These are phyloP conservation scores for Percopsis transmontana DNA, from an alignment of 2,113 vertebrate genomes.

Conservation along the genomic window DNA sequence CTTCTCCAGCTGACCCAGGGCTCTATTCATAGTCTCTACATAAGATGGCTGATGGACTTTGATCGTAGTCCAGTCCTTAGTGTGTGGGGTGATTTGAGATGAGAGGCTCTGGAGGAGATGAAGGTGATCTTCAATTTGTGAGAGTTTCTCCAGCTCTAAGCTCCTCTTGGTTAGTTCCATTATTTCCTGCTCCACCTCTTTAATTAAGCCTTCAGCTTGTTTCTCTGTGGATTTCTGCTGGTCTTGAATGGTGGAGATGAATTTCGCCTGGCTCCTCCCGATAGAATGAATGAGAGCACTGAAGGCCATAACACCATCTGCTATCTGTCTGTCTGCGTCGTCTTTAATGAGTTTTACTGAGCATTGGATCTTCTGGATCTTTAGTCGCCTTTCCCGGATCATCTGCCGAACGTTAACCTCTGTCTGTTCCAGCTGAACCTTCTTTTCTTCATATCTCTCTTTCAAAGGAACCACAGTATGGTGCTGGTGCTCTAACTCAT, in stretches of 20 bases:
- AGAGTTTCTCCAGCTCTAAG: constrained; percentile 2
- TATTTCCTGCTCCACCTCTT: no score
- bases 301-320: no score
- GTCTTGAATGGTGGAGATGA: no score
- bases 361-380: no score
- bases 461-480: not conserved
- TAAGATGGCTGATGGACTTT: not conserved
- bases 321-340: no score
- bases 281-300: no score
- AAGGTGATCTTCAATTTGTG: constrained; percentile 2
- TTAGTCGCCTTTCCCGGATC: no score
- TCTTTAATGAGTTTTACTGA: no score
- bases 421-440: not conserved
- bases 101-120: not conserved
- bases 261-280: no score
- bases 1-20: constrained; percentile 14
- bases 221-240: not conserved
- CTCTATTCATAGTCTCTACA: not conserved
- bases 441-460: not conserved
- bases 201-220: not conserved
- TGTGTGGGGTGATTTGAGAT: not conserved
- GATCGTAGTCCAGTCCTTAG: not conserved
- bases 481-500: not conserved
- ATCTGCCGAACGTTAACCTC: no score
- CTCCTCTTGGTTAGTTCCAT: no score